phyloP scores from a whole-genome alignment of 1,140 invertebrate species.

The Dinoponera quadriceps region DNA sequence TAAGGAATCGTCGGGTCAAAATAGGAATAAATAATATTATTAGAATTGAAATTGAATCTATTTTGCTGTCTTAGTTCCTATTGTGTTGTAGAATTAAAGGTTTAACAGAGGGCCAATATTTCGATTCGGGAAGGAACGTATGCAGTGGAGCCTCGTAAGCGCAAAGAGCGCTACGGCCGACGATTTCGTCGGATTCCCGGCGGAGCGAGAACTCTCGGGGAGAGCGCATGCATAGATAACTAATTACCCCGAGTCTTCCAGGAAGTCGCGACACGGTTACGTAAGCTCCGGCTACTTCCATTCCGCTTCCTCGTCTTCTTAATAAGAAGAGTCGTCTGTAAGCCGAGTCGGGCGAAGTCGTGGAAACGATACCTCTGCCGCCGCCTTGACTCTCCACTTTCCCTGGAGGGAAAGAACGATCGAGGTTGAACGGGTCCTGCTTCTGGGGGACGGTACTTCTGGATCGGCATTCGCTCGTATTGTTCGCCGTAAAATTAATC shows the following conservation, averaged over 20 bases:
- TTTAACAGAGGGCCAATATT: too few species aligned
- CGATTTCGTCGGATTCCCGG: slow-evolving; percentile 8
- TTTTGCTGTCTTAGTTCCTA: too few species aligned
- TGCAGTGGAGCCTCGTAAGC: background rate
- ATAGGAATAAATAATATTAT: too few species aligned
- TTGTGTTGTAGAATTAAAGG: too few species aligned
- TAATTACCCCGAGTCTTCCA: slow-evolving; percentile 28
- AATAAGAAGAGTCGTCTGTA: too few species aligned
- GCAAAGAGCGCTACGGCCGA: background rate
- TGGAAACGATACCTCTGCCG: background rate
- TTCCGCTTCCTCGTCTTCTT: background rate
- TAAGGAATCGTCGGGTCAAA: too few species aligned
- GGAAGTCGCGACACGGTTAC: slow-evolving; percentile 34
- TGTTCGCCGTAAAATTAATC: slow-evolving; percentile 33
- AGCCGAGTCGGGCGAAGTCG: background rate
- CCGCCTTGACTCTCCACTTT: background rate
- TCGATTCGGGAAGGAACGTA: background rate
- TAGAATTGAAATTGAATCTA: too few species aligned
- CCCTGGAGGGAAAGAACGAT: background rate
- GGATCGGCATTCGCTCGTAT: background rate
- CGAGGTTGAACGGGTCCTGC: background rate
- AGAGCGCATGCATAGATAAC: slow-evolving; percentile 17
- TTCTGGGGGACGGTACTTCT: background rate
- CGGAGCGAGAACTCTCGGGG: background rate
- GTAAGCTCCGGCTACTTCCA: background rate